Percentiles rank a stretch among this genome's conserved stretches.
Evolutionary conservation across 2,113 vertebrate species (phyloP).

Genomic region (Lepus americanus): DNA sequence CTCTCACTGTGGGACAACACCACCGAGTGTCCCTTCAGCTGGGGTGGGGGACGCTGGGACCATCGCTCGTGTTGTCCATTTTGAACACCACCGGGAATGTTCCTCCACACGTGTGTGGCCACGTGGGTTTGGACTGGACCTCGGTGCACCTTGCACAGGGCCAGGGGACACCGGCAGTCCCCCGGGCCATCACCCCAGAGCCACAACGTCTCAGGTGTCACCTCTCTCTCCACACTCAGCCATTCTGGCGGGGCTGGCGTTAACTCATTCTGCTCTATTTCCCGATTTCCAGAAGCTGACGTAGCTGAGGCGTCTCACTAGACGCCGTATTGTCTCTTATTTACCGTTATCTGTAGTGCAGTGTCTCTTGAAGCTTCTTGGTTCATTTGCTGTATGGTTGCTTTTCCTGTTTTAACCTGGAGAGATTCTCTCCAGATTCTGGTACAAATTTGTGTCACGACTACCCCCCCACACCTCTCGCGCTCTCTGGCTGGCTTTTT

Average conservation of each 20-base stretch:
- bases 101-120: too few species aligned
- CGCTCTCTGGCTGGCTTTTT: not conserved
- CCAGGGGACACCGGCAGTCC: too few species aligned
- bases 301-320: not conserved
- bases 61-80: too few species aligned
- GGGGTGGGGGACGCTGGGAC: too few species aligned
- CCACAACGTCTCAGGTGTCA: accelerated
- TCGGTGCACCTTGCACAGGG: too few species aligned
- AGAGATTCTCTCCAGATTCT: not conserved
- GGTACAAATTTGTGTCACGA: too few species aligned
- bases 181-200: too few species aligned
- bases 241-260: accelerated
- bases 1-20: too few species aligned
- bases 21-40: too few species aligned
- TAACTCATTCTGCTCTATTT: not conserved
- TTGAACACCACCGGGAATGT: too few species aligned
- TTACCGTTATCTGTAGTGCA: accelerated
- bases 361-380: not conserved
- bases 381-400: not conserved
- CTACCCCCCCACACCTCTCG: not conserved
- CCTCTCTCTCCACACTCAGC: too few species aligned
- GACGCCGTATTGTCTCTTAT: not conserved
- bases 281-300: not conserved
- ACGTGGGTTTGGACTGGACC: too few species aligned
- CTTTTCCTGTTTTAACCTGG: not conserved